Evolutionary conservation across 2,888 invertebrate species (phyloP).

Genomic region (Xestia sexstrigata): DNA sequence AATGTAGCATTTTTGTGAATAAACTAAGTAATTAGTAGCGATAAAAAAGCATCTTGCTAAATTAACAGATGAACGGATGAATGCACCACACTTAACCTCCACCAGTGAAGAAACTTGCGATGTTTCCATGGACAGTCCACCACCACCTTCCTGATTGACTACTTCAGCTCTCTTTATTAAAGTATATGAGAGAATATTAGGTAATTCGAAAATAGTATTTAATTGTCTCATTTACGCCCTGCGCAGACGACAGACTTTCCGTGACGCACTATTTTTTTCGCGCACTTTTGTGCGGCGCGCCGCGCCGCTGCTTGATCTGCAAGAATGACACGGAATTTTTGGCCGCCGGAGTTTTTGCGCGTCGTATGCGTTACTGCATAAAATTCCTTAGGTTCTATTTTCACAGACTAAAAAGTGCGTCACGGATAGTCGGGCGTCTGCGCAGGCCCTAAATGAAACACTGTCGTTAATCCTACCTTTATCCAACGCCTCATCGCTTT

Average conservation of each 20-base stretch:
- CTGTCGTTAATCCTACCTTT: constrained; percentile 86
- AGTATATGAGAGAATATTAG: not conserved
- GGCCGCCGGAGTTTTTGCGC: no score
- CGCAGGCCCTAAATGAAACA: not conserved
- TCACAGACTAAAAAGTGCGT: no score
- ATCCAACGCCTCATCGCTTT: constrained; percentile 93
- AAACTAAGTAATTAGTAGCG: not conserved
- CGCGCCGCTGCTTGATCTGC: no score
- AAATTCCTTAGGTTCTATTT: no score
- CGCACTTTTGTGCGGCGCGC: no score
- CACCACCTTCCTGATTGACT: not conserved
- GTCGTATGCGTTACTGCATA: no score
- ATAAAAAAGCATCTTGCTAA: not conserved
- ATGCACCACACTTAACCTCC: not conserved
- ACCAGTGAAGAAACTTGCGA: not conserved
- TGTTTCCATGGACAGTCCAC: not conserved
- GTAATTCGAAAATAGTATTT: not conserved
- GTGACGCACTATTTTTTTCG: no score
- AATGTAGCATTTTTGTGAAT: not conserved
- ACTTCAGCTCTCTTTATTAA: not conserved
- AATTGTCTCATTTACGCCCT: not conserved
- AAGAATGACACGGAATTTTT: no score
- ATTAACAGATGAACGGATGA: not conserved
- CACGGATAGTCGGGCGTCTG: no score
- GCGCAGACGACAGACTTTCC: no score